Percentiles rank a stretch among this genome's conserved stretches.
Conservation (phyloP, 1,140 invertebrate species). For the Pantala flavescens region DNA sequence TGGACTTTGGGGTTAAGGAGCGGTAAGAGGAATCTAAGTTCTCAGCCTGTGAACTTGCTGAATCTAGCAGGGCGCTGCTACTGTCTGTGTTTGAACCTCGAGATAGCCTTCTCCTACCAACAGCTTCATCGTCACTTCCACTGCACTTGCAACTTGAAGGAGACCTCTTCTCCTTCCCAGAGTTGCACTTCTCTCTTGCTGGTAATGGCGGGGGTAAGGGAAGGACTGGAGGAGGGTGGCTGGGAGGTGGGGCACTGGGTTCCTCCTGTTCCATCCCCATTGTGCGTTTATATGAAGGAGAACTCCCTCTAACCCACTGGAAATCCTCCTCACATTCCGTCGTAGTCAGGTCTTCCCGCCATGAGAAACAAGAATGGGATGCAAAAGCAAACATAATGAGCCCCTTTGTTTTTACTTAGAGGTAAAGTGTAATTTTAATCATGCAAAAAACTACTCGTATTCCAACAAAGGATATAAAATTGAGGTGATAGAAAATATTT, state of each 20-base stretch:
- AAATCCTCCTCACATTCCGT: constrained; percentile 46
- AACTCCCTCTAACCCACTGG: constrained; percentile 34
- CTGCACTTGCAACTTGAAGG: neutral
- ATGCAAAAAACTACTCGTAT: neutral
- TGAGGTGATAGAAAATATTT: neutral
- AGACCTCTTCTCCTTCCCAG: neutral
- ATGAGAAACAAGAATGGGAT: constrained; percentile 4
- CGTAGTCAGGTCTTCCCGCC: constrained; percentile 26
- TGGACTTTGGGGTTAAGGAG: neutral
- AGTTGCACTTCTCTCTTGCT: neutral
- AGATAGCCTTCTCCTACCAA: neutral
- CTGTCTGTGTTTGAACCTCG: neutral
- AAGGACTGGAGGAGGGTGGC: neutral
- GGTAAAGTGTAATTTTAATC: neutral
- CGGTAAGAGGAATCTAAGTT: neutral
- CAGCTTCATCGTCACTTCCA: neutral
- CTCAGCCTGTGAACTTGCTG: neutral
- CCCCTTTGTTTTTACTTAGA: neutral
- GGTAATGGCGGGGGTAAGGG: neutral
- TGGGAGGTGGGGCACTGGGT: neutral
- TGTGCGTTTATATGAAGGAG: neutral
- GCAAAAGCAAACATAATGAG: constrained; percentile 9
- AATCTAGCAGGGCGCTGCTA: neutral
- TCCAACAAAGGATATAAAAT: neutral
- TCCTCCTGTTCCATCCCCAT: neutral